These are phyloP conservation scores for Premnoplex brunnescens DNA, from an alignment of 2,797 vertebrate genomes.

Conservation along the genomic window DNA sequence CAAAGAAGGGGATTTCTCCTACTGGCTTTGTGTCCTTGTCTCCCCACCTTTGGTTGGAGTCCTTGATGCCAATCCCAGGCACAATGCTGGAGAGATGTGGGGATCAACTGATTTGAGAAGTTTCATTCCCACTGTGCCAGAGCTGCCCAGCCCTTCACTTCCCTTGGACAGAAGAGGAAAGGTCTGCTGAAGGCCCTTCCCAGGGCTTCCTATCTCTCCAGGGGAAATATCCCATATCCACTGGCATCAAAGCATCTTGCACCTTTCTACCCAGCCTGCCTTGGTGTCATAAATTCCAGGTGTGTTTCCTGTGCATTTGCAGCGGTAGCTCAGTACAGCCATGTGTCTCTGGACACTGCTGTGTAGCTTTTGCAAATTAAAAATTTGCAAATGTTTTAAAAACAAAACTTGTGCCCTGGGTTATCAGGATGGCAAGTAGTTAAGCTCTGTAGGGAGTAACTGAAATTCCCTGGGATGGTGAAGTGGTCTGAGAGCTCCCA, in stretches of 20 bases:
- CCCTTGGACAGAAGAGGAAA: fast-evolving
- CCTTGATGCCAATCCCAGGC: neutral
- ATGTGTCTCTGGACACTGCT: fast-evolving
- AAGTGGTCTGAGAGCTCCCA: neutral
- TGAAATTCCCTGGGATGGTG: neutral
- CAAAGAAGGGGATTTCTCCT: neutral
- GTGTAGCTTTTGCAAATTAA: neutral
- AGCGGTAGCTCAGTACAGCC: fast-evolving
- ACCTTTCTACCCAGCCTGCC: neutral
- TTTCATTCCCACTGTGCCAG: neutral
- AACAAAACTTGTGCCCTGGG: neutral
- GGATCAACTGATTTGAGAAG: neutral
- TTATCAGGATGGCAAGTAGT: neutral
- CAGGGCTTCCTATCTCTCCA: neutral
- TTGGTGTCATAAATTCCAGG: neutral
- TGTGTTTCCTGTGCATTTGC: neutral
- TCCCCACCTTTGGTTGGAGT: neutral
- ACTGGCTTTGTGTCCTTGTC: neutral
- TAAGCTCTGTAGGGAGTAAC: neutral
- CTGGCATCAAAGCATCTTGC: neutral
- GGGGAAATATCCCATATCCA: neutral
- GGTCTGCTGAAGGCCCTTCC: neutral
- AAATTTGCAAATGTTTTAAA: neutral
- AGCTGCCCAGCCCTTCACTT: neutral
- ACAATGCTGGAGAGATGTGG: neutral